A percentile compares a stretch with the other conserved stretches of the same genome.
These are phyloP conservation scores for Brachionus rubens DNA, from an alignment of 1,140 invertebrate genomes.

Conservation along the genomic window DNA sequence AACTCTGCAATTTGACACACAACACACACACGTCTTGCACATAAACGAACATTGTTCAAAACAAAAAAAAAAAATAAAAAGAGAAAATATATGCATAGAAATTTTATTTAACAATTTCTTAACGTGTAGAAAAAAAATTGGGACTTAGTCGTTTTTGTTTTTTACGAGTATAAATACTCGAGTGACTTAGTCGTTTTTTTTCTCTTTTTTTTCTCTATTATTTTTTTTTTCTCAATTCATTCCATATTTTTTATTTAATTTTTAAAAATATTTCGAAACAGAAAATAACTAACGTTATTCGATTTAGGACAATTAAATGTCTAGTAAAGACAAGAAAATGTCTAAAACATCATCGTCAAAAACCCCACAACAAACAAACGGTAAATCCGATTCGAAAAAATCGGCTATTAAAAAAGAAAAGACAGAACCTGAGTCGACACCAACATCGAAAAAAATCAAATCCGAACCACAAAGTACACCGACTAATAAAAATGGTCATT, in stretches of 20 bases:
- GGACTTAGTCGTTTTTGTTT: conserved; percentile 43
- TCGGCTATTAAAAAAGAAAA: conserved; percentile 1
- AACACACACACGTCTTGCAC: no score
- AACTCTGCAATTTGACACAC: no score
- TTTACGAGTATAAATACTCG: conserved; percentile 33
- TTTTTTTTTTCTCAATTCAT: neutral
- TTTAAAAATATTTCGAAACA: no score
- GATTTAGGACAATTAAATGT: conserved; percentile 13
- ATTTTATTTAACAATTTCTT: neutral
- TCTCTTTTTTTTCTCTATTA: neutral
- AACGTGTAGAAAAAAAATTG: conserved; percentile 39
- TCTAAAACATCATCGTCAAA: neutral
- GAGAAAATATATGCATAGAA: neutral
- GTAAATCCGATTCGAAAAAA: conserved; percentile 20
- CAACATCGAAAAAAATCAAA: neutral
- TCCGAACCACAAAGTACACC: neutral
- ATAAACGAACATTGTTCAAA: no score
- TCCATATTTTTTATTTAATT: neutral
- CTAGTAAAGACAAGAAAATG: neutral
- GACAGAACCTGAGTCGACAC: neutral
- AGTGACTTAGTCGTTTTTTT: conserved; percentile 40
- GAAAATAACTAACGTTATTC: no score
- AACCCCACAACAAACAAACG: neutral
- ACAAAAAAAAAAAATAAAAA: no score
- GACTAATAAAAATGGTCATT: neutral